Percentiles rank a stretch among this genome's conserved stretches.
Conservation (phyloP, 1,140 invertebrate genomes). For the Manduca sexta region DNA sequence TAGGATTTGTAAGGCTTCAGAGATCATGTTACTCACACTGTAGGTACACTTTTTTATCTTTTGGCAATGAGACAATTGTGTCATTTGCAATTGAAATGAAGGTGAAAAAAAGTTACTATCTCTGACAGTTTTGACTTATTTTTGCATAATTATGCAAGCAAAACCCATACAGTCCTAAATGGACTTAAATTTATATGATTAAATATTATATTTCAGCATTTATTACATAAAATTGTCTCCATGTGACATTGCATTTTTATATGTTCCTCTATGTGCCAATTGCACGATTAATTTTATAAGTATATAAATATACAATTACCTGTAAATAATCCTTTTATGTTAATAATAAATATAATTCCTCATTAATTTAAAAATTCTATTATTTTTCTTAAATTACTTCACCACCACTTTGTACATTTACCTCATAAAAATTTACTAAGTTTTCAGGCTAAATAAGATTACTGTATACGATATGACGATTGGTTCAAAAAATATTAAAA, state of each 20-base stretch:
- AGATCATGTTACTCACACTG: conserved; percentile 3
- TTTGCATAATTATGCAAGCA: no score
- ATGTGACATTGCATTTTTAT: no score
- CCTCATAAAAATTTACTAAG: conserved; percentile 7
- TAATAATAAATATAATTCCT: conserved; percentile 11
- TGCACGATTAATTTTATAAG: no score
- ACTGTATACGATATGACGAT: background rate
- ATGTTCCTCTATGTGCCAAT: no score
- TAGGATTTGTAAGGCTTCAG: background rate
- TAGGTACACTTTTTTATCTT: background rate
- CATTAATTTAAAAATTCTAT: conserved; percentile 23
- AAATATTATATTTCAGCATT: background rate
- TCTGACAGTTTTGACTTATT: no score
- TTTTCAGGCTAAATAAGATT: conserved; percentile 1
- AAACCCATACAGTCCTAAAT: no score
- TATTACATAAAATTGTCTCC: no score
- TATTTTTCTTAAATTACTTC: conserved; percentile 10
- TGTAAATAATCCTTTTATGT: conserved; percentile 1
- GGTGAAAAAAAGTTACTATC: background rate
- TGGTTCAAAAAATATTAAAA: no score
- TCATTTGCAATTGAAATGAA: no score
- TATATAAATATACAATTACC: background rate
- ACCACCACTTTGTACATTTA: conserved; percentile 9
- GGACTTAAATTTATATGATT: no score
- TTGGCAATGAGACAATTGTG: background rate